phyloP scores from a whole-genome alignment of 2,888 invertebrate genomes.

The Nephrotoma guestfalica region DNA sequence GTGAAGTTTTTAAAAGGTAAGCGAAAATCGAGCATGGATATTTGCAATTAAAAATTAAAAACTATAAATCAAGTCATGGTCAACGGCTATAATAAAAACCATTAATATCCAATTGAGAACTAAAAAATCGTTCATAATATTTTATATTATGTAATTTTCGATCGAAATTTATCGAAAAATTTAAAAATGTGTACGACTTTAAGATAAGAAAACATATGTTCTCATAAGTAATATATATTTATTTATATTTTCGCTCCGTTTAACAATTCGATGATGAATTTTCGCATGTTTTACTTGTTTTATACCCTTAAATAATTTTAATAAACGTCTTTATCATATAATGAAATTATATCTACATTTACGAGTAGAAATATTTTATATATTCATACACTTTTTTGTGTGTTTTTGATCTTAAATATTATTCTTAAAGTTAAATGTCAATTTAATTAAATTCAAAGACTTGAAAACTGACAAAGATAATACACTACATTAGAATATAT shows the following conservation, averaged over 20 bases:
- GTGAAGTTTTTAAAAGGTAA: neutral
- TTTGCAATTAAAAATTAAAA: neutral
- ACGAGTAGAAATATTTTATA: neutral
- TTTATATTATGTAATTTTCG: neutral
- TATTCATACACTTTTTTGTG: neutral
- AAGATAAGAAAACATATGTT: neutral
- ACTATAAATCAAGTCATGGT: neutral
- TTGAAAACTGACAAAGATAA: neutral
- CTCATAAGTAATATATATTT: neutral
- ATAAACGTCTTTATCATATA: neutral
- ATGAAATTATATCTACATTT: neutral
- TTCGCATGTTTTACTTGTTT: neutral
- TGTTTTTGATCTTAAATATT: neutral
- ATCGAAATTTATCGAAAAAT: neutral
- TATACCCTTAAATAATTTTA: neutral
- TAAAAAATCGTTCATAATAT: neutral
- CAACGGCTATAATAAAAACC: neutral
- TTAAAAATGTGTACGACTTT: neutral
- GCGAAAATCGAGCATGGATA: neutral
- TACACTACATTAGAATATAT: neutral
- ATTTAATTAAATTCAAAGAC: neutral
- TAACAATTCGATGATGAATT: neutral
- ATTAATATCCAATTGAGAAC: neutral
- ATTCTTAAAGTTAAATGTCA: neutral
- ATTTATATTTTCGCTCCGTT: neutral